Conservation (phyloP, 2,113 vertebrate species). For the Tragulus kanchil region DNA sequence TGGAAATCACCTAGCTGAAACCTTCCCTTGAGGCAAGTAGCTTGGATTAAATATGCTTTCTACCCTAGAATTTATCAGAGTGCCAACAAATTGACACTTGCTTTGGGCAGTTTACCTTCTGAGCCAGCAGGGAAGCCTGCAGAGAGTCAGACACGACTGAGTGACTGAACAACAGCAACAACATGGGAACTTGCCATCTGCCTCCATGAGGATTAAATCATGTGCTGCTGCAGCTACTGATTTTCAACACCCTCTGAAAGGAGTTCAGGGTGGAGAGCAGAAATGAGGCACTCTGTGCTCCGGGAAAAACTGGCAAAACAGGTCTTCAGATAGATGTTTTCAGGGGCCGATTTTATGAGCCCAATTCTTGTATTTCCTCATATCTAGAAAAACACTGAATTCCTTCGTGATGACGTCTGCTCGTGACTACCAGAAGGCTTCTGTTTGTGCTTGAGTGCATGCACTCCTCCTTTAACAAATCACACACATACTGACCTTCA, state of each 20-base stretch:
- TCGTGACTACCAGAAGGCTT: background rate
- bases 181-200: background rate
- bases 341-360: background rate
- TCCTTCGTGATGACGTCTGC: background rate
- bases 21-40: background rate
- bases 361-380: background rate
- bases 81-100: background rate
- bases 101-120: background rate
- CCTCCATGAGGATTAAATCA: background rate
- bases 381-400: background rate
- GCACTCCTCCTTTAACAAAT: background rate
- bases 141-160: background rate
- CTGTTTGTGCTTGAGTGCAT: background rate
- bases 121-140: background rate
- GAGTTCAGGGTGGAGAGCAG: background rate
- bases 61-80: background rate
- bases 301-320: background rate
- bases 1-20: constrained; percentile 41
- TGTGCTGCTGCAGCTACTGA: background rate
- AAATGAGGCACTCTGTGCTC: background rate
- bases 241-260: background rate
- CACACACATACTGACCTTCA: no score
- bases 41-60: constrained; percentile 6
- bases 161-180: background rate
- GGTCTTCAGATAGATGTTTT: background rate